Percentiles rank a stretch among this genome's conserved stretches.
These are phyloP conservation scores for Dendropsophus ebraccatus DNA, from an alignment of 2,113 vertebrate genomes.

Conservation along the genomic window DNA sequence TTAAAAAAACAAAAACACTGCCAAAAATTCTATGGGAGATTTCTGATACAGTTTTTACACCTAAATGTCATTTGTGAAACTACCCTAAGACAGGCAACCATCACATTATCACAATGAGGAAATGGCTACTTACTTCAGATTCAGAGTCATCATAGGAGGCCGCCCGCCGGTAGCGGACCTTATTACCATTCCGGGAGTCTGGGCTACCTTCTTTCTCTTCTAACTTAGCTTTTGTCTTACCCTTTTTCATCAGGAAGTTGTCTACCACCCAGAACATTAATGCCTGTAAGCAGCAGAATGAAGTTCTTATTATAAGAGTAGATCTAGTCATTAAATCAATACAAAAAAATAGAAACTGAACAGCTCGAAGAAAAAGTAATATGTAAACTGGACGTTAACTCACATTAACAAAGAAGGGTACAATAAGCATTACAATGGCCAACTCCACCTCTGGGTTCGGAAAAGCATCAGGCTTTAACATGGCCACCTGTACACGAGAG, in stretches of 20 bases:
- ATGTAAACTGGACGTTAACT: constrained; percentile 63
- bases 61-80: too few relatives aligned
- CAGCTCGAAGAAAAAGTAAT: too few relatives aligned
- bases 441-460: constrained; percentile 90
- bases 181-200: constrained; percentile 87
- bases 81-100: neutral
- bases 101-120: neutral
- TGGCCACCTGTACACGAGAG: constrained; percentile 84
- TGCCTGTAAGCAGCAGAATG: constrained; percentile 71
- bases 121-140: constrained; percentile 82
- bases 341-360: neutral
- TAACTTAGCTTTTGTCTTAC: constrained; percentile 96
- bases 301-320: neutral
- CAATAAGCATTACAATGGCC: constrained; percentile 97
- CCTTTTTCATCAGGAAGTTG: constrained; percentile 99
- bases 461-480: constrained; percentile 82
- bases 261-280: constrained; percentile 99
- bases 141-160: constrained; percentile 96
- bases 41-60: too few relatives aligned
- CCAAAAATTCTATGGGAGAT: too few relatives aligned
- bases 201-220: constrained; percentile 89
- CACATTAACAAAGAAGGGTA: constrained; percentile 97
- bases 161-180: constrained; percentile 93
- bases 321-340: neutral
- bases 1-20: too few relatives aligned